Percentiles rank a stretch among this genome's conserved stretches.
Conservation (phyloP, 92 coral and sea anemone genomes). For the Bergia sp. region DNA sequence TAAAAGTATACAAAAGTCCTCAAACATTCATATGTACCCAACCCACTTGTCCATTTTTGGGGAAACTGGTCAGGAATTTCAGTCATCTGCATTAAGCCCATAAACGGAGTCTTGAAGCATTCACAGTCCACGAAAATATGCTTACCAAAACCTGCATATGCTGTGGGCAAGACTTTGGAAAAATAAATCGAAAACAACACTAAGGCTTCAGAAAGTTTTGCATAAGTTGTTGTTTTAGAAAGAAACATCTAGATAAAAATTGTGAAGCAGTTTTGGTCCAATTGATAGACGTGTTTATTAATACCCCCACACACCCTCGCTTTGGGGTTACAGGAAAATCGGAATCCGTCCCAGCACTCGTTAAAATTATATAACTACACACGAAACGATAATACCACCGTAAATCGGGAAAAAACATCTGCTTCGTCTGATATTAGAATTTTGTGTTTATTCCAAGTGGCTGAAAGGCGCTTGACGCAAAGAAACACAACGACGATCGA, state of each 20-base stretch:
- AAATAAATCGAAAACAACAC: neutral
- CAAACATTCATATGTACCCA: neutral
- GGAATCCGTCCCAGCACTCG: conserved; percentile 31
- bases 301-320: conserved; percentile 49
- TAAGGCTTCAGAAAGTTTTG: neutral
- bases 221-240: neutral
- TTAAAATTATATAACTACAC: neutral
- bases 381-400: conserved; percentile 24
- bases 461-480: conserved; percentile 54
- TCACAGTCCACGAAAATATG: neutral
- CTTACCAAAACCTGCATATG: neutral
- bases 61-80: conserved; percentile 14
- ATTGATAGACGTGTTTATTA: conserved; percentile 8
- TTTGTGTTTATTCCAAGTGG: conserved; percentile 48
- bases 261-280: conserved; percentile 4
- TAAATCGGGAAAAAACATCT: conserved; percentile 46
- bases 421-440: conserved; percentile 46
- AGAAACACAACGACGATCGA: conserved; percentile 31
- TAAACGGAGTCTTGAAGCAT: neutral
- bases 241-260: conserved; percentile 15
- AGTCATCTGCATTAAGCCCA: conserved; percentile 19
- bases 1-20: neutral
- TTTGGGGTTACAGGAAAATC: conserved; percentile 38
- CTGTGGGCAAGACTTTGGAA: neutral
- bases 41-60: conserved; percentile 9